These are phyloP conservation scores for Mactromeris polynyma DNA, from an alignment of 2,888 invertebrate species.

Conservation along the genomic window DNA sequence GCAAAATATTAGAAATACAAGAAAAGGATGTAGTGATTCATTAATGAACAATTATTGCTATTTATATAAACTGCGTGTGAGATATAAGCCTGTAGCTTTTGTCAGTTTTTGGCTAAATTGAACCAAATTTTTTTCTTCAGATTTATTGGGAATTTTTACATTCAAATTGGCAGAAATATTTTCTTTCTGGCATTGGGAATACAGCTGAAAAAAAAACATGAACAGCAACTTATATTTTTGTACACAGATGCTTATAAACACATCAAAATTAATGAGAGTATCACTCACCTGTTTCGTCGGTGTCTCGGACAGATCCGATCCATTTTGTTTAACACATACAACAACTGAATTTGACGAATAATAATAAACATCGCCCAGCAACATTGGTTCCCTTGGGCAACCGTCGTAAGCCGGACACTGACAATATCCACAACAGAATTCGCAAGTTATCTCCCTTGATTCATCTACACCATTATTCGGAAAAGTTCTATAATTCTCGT, in stretches of 20 bases:
- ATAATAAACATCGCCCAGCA: slow-evolving; percentile 85
- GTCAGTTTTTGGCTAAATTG: too few species aligned
- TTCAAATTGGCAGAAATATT: too few species aligned
- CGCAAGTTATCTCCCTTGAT: slow-evolving; percentile 39
- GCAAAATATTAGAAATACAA: too few species aligned
- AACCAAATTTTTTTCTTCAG: too few species aligned
- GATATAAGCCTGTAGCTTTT: too few species aligned
- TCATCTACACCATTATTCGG: neutral
- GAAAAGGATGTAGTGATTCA: too few species aligned
- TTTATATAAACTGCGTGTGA: too few species aligned
- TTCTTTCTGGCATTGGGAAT: too few species aligned
- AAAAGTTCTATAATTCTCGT: slow-evolving; percentile 19
- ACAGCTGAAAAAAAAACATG: too few species aligned
- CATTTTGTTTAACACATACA: slow-evolving; percentile 82
- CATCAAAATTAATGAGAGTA: neutral
- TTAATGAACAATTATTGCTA: too few species aligned
- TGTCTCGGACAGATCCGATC: neutral
- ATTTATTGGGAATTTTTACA: too few species aligned
- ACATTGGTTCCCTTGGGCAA: slow-evolving; percentile 71
- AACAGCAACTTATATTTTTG: too few species aligned
- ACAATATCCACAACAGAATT: slow-evolving; percentile 64
- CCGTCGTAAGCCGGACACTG: slow-evolving; percentile 44
- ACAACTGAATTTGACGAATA: slow-evolving; percentile 86
- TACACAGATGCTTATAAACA: neutral
- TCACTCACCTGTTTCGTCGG: slow-evolving; percentile 22